phyloP scores from a whole-genome alignment of 1,140 invertebrate species.

The Brachionus paranguensis region DNA sequence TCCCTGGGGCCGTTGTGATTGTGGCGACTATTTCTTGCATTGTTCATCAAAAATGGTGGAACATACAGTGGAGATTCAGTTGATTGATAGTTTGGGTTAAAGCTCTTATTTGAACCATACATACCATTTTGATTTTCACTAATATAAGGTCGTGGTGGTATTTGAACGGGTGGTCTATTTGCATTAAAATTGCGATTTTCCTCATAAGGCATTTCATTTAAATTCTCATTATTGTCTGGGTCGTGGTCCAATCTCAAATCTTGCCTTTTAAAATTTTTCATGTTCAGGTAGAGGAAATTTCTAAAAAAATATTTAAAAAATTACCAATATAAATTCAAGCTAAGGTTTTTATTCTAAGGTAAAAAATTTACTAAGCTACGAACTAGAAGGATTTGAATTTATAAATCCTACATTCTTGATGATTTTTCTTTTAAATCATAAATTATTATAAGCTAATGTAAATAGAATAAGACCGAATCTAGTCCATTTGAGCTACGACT shows the following conservation, averaged over 20 bases:
- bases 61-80: constrained; percentile 29
- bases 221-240: neutral
- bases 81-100: constrained; percentile 10
- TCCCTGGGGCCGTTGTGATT: constrained; percentile 21
- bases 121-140: neutral
- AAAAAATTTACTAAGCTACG: neutral
- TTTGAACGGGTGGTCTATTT: neutral
- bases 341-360: neutral
- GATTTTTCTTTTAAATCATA: neutral
- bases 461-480: neutral
- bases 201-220: constrained; percentile 15
- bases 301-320: neutral
- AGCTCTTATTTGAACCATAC: constrained; percentile 2
- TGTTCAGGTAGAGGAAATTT: neutral
- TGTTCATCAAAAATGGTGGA: constrained; percentile 31
- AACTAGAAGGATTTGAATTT: neutral
- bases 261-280: constrained; percentile 9
- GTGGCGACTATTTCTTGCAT: neutral
- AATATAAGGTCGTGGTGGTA: neutral
- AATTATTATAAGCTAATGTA: constrained; percentile 20
- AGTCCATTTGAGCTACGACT: neutral
- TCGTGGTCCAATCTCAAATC: constrained; percentile 6
- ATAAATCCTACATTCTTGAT: neutral
- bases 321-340: neutral
- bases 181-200: neutral